Evolutionary conservation across 2,888 invertebrate genomes (phyloP), one percentile per base, ranked within the genome.

Genomic region (Agapostemon virescens): DNA sequence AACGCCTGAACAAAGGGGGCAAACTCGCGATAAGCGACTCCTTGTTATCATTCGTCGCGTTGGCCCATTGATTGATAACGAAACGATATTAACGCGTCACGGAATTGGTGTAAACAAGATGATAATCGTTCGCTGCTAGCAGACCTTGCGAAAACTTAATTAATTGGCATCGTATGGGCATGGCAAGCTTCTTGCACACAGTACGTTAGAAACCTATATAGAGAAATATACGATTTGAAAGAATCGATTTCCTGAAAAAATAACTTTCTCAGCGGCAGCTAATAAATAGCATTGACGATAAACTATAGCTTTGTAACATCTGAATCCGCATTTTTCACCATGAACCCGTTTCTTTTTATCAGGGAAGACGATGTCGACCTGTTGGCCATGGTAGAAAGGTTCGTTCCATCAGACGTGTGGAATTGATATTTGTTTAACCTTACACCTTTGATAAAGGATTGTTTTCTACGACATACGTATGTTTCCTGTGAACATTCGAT

Each of bases 371-470:
- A 87, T 84, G 81, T 88, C 76, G 88, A 90, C 83, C 83, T 92
- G 79, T 89, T 84, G 86, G 82, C 85, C 79, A 86, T 86, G 77
- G 77, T 92, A 74, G 88, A 90, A 86, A 92, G 92, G 92, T 92
- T 92, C 85, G 91, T 90, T 86, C 45, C 55, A 70, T 84, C 73
- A 66, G 75, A 73, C 79, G 79, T 82, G 77, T 85, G 73, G 79
- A 74, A 75, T 66, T 55, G 45, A 63, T 49, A 49, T 49, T 45
- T 23, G 49, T 58, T 63, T 40, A 11, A 13, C 33, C 52, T 33
- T 70, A 20, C 23, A 42, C 36, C 36, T 15, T 26, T 17, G 42
- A 70, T 49, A n/a, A 55, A 55, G 0, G 2, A 26, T 55, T 55
- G 26, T 74, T 36, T 68, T 70, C 7, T 20, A 61, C 20, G 30